A percentile compares a stretch with the other conserved stretches of the same genome.
Evolutionary conservation across 2,113 vertebrate species (phyloP).

Genomic region (Pollachius pollachius): DNA sequence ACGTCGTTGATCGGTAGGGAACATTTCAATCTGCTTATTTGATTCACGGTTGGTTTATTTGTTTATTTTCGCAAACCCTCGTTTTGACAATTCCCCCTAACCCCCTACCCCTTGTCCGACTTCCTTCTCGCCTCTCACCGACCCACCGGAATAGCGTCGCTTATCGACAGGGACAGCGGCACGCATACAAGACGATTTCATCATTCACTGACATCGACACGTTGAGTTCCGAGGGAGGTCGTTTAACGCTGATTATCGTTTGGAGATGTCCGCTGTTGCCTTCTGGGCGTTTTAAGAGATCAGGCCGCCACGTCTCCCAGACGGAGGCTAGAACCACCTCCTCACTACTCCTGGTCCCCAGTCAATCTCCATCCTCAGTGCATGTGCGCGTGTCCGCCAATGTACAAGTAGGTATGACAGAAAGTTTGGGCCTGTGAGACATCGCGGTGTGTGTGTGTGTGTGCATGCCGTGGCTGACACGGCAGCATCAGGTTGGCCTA

Average conservation of each 20-base stretch:
- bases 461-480: not conserved
- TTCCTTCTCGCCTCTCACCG: not conserved
- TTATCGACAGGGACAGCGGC: not conserved
- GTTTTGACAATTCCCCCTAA: constrained; percentile 17
- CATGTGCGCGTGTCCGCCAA: constrained; percentile 38
- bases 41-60: constrained; percentile 28
- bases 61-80: constrained; percentile 4
- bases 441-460: constrained; percentile 6
- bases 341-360: constrained; percentile 33
- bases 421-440: constrained; percentile 38
- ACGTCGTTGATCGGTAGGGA: constrained; percentile 47
- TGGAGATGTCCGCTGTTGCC: constrained; percentile 6
- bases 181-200: constrained; percentile 1
- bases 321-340: constrained; percentile 47
- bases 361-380: constrained; percentile 54
- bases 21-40: constrained; percentile 44
- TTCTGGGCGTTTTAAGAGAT: constrained; percentile 40
- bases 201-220: constrained; percentile 20
- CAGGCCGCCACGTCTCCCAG: constrained; percentile 42
- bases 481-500: too few species aligned
- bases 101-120: constrained; percentile 29
- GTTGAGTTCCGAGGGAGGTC: constrained; percentile 1
- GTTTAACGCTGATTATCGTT: not conserved
- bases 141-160: not conserved
- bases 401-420: constrained; percentile 46